phyloP scores from a whole-genome alignment of 2,113 vertebrate genomes.

The Aegithalos caudatus region DNA sequence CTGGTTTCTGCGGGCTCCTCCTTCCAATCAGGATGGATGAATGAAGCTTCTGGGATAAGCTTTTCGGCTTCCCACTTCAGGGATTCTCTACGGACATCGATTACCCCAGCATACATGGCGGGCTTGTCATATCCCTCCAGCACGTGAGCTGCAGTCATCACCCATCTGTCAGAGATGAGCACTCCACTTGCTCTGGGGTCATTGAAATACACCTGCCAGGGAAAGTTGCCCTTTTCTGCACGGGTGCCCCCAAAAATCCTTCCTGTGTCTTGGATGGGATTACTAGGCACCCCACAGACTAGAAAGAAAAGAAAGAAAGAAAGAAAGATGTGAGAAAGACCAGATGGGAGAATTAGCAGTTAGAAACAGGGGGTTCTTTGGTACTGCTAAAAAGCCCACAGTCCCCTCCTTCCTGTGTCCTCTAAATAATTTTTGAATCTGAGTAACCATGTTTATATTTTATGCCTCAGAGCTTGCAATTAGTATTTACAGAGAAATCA shows the following conservation, averaged over 20 bases:
- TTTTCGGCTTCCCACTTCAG: background rate
- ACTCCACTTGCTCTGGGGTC: conserved; percentile 59
- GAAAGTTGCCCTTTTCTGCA: conserved; percentile 66
- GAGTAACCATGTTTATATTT: background rate
- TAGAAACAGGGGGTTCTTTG: background rate
- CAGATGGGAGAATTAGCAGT: background rate
- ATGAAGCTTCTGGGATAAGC: conserved; percentile 36
- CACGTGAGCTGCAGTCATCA: conserved; percentile 77
- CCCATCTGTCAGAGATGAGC: conserved; percentile 78
- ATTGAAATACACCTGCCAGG: conserved; percentile 75
- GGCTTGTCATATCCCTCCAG: conserved; percentile 21
- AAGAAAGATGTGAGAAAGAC: background rate
- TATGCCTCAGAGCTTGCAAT: background rate
- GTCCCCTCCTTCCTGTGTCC: background rate
- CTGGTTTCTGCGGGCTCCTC: background rate
- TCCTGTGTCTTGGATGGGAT: background rate
- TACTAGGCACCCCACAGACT: conserved; percentile 74
- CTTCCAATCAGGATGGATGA: conserved; percentile 70
- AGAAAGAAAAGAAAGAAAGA: background rate
- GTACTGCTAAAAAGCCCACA: background rate
- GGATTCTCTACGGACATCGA: background rate
- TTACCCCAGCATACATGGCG: conserved; percentile 63
- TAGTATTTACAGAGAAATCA: background rate
- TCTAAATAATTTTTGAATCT: background rate
- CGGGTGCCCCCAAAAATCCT: conserved; percentile 69